Evolutionary conservation across 2,888 invertebrate species (phyloP).

Genomic region (Thera britannica): DNA sequence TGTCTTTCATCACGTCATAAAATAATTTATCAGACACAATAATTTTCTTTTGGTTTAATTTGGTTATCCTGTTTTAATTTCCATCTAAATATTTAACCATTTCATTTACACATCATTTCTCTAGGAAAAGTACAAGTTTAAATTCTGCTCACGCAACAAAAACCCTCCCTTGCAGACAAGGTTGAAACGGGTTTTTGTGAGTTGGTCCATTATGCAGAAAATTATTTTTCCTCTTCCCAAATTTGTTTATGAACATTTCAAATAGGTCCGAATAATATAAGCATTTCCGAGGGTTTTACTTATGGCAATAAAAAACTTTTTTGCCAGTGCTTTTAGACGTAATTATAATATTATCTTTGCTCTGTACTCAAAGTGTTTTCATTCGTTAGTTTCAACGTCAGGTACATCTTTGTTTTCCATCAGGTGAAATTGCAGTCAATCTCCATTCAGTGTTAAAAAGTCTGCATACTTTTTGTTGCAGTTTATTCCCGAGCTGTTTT

Average conservation of each 20-base stretch:
- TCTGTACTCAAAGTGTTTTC: too few relatives aligned
- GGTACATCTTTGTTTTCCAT: too few relatives aligned
- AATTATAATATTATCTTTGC: not conserved
- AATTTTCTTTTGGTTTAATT: not conserved
- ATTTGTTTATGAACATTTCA: slow-evolving; percentile 18
- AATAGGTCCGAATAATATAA: slow-evolving; percentile 11
- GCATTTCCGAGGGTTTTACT: not conserved
- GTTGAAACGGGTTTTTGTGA: slow-evolving; percentile 28
- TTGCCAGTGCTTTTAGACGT: not conserved
- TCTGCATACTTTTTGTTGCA: too few relatives aligned
- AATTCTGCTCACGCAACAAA: slow-evolving; percentile 33
- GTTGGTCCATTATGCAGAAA: slow-evolving; percentile 26
- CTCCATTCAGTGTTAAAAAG: too few relatives aligned
- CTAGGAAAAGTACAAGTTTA: slow-evolving; percentile 5
- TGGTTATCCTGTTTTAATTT: not conserved
- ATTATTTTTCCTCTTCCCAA: slow-evolving; percentile 16
- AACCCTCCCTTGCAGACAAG: slow-evolving; percentile 30
- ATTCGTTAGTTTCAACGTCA: too few relatives aligned
- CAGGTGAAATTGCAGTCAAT: too few relatives aligned
- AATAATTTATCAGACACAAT: too few relatives aligned
- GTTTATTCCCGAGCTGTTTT: too few relatives aligned
- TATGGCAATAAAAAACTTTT: not conserved
- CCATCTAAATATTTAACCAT: slow-evolving; percentile 11
- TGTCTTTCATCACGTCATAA: too few relatives aligned
- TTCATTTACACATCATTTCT: slow-evolving; percentile 25